phyloP scores from a whole-genome alignment of 2,888 invertebrate genomes.

The Epirrita christyi region DNA sequence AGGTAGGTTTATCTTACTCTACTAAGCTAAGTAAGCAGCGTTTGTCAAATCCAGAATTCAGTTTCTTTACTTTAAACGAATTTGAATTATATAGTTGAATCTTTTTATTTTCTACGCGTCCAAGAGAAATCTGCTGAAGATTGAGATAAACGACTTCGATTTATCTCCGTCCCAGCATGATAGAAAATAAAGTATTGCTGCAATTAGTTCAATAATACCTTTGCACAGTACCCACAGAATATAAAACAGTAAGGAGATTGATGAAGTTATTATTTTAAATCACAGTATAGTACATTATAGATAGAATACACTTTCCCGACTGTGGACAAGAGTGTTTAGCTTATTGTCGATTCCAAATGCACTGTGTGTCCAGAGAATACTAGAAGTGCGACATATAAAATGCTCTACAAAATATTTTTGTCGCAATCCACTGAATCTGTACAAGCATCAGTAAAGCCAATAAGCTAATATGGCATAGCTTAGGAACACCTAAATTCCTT shows the following conservation, averaged over 20 bases:
- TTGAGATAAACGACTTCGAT: conserved; percentile 34
- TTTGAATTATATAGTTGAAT: conserved; percentile 15
- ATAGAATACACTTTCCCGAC: too few species aligned
- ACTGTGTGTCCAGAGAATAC: too few species aligned
- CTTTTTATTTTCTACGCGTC: conserved; percentile 16
- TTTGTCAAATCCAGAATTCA: conserved; percentile 5
- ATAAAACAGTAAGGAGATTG: background rate
- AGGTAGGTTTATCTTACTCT: background rate
- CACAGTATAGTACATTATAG: too few species aligned
- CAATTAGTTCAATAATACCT: conserved; percentile 27
- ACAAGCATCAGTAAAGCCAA: too few species aligned
- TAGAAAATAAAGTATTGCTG: conserved; percentile 29
- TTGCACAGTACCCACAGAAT: conserved; percentile 1
- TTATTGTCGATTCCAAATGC: too few species aligned
- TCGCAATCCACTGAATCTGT: too few species aligned
- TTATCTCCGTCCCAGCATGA: conserved; percentile 34
- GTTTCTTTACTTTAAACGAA: conserved; percentile 10
- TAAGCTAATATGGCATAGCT: too few species aligned
- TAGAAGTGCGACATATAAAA: too few species aligned
- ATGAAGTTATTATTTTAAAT: too few species aligned
- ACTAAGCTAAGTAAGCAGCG: background rate
- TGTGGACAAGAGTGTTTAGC: too few species aligned
- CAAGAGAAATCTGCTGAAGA: conserved; percentile 27
- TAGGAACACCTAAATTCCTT: too few species aligned
- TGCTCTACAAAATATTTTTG: too few species aligned